These are phyloP conservation scores for Galeopterus variegatus DNA, from an alignment of 2,113 vertebrate species.

Conservation along the genomic window DNA sequence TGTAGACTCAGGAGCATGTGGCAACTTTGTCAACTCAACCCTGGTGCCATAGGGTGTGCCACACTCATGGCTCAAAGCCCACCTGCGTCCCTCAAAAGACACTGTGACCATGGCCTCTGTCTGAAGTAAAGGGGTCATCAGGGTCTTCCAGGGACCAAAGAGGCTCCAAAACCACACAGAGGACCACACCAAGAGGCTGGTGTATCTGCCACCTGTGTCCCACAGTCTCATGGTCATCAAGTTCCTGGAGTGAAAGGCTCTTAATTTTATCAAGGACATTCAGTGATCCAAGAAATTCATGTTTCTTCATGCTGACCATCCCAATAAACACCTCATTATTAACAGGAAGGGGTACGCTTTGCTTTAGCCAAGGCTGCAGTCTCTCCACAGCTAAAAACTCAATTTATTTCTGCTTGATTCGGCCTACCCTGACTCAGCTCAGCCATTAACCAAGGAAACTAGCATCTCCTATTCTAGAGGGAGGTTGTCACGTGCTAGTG, in stretches of 20 bases:
- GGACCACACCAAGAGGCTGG: background rate
- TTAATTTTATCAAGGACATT: background rate
- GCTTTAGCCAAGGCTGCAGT: rapidly evolving
- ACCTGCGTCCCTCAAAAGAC: rapidly evolving
- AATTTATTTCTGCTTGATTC: background rate
- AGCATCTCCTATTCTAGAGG: background rate
- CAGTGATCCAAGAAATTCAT: background rate
- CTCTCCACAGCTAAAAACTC: background rate
- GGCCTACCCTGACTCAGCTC: too few relatives aligned
- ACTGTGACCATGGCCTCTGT: background rate
- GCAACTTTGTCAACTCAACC: too few relatives aligned
- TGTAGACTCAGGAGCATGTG: too few relatives aligned
- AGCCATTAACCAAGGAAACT: too few relatives aligned
- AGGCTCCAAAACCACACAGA: background rate
- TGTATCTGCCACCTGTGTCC: background rate
- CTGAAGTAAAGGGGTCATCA: background rate
- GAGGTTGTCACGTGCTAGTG: rapidly evolving
- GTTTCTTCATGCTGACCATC: background rate
- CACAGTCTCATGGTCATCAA: too few relatives aligned
- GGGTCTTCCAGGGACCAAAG: rapidly evolving
- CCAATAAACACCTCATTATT: too few relatives aligned
- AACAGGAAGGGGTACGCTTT: background rate
- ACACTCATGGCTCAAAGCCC: rapidly evolving
- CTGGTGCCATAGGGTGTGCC: rapidly evolving
- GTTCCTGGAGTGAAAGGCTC: background rate